phyloP scores from a whole-genome alignment of 2,888 invertebrate genomes.

The Ctena decussata region DNA sequence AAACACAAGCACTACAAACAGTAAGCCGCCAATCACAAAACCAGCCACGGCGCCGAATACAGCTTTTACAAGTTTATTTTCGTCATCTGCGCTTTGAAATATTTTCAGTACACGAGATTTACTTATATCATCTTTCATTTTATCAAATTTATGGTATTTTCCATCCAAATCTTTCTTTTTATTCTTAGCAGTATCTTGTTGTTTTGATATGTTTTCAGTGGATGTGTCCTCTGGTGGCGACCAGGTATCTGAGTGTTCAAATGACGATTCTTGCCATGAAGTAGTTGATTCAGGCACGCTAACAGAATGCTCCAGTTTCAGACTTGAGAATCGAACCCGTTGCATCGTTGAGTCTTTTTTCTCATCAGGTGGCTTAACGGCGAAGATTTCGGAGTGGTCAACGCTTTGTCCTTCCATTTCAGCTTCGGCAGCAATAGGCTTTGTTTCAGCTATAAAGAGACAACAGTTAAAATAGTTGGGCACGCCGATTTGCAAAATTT shows the following conservation, averaged over 20 bases:
- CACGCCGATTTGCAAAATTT: too few relatives aligned
- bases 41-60: conserved; percentile 55
- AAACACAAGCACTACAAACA: conserved; percentile 54
- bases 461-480: too few relatives aligned
- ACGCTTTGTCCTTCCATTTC: not conserved
- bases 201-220: not conserved
- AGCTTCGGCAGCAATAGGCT: too few relatives aligned
- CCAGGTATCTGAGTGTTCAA: conserved; percentile 39
- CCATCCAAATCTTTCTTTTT: conserved; percentile 10
- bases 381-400: not conserved
- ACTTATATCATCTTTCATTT: not conserved
- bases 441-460: too few relatives aligned
- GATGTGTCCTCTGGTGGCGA: not conserved
- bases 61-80: conserved; percentile 41
- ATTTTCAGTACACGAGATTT: conserved; percentile 39
- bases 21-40: conserved; percentile 41
- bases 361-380: not conserved
- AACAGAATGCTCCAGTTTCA: conserved; percentile 44
- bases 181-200: not conserved
- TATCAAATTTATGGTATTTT: conserved; percentile 32
- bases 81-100: conserved; percentile 32
- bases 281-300: conserved; percentile 44
- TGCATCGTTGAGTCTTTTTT: not conserved
- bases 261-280: conserved; percentile 53
- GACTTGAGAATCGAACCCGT: conserved; percentile 31